Evolutionary conservation across 2,888 invertebrate species (phyloP).

Genomic region (Dendrolimus pini): DNA sequence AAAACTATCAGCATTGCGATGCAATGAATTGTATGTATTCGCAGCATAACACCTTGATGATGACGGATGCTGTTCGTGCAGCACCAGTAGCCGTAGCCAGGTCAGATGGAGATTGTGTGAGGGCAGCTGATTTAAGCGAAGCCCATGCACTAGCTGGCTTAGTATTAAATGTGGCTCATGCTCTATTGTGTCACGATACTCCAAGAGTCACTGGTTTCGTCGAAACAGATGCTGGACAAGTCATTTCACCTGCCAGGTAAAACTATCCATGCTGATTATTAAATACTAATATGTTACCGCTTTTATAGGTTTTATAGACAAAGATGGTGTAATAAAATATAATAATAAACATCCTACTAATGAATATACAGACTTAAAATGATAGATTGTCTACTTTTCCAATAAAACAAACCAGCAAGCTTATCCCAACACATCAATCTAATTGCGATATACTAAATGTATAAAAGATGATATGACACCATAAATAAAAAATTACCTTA

Average conservation of each 20-base stretch:
- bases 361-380: too few species aligned
- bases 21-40: background rate
- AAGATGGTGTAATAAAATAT: too few species aligned
- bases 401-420: too few species aligned
- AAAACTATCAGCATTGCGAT: too few species aligned
- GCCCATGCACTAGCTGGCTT: constrained; percentile 59
- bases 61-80: constrained; percentile 51
- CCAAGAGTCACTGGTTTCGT: constrained; percentile 56
- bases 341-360: too few species aligned
- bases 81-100: constrained; percentile 39
- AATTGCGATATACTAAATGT: too few species aligned
- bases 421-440: too few species aligned
- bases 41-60: constrained; percentile 52
- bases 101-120: constrained; percentile 33
- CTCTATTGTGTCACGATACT: constrained; percentile 48
- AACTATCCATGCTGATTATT: constrained; percentile 3
- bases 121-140: constrained; percentile 54
- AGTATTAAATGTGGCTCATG: constrained; percentile 55
- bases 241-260: constrained; percentile 60
- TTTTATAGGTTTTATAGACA: too few species aligned
- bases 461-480: too few species aligned
- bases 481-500: too few species aligned
- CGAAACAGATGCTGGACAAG: constrained; percentile 49
- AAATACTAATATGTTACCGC: too few species aligned
- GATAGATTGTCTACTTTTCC: too few species aligned